Evolutionary conservation across 2,888 invertebrate species (phyloP), one percentile per base, ranked within the genome.

Genomic region (Euspilapteryx auroguttella): DNA sequence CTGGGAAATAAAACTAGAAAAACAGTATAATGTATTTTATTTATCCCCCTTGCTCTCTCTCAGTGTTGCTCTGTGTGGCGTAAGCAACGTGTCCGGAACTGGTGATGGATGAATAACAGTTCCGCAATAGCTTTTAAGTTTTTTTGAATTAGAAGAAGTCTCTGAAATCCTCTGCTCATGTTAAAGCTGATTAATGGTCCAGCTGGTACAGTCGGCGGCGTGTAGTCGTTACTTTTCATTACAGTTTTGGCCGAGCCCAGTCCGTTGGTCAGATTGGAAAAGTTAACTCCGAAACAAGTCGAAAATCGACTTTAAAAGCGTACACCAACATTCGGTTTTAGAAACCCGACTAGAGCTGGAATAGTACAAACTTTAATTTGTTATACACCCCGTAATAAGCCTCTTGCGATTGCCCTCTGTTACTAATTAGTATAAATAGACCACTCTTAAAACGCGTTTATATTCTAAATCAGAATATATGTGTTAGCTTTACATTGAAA

Each of bases 141-240:
- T n/a, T n/a, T n/a, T n/a, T n/a, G n/a, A n/a, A n/a, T n/a, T n/a
- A n/a, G n/a, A n/a, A n/a, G n/a, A n/a, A n/a, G n/a, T n/a, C n/a
- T n/a, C n/a, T n/a, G n/a, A n/a, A n/a, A n/a, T n/a, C n/a, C n/a
- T n/a, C n/a, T n/a, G n/a, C 43, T 34, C 33, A 47, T 46, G 44
- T 46, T 49, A 47, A 45, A 39, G 42, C 63, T 71, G 73, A 75
- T 71, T 69, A 68, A 75, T 73, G 68, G 61, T 42, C 45, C 50
- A 63, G 25, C 15, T 9, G 22, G 15, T 25, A 29, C 27, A 33
- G 58, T 61, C 56, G 49, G 54, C 56, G 49, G 54, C 65, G 68
- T 69, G 66, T 65, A 66, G 73, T 69, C 73, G 71, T 75, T 75
- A 71, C 65, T 75, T 75, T 73, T 71, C 73, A 75, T 75, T 75